Evolutionary conservation across 2,797 vertebrate genomes (phyloP).

Genomic region (Furcifer pardalis): DNA sequence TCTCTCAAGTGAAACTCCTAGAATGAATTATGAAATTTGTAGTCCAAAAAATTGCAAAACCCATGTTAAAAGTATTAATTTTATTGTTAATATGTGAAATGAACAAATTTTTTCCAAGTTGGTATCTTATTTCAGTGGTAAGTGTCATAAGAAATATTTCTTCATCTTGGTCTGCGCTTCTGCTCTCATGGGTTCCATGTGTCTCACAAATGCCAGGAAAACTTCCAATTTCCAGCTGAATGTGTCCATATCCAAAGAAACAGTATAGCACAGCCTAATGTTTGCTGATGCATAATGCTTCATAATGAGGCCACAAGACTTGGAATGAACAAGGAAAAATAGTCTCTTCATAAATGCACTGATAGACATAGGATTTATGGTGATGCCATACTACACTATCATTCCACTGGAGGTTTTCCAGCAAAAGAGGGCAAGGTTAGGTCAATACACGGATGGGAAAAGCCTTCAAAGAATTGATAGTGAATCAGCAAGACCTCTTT

Average conservation of each 20-base stretch:
- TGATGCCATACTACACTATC: neutral
- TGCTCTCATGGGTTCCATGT: neutral
- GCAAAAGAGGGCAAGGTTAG: neutral
- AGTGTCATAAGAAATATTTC: neutral
- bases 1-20: no score
- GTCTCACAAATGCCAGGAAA: neutral
- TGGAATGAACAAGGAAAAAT: constrained; percentile 1
- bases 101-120: no score
- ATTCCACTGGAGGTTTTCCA: neutral
- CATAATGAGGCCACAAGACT: neutral
- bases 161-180: neutral
- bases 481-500: constrained; percentile 4
- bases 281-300: neutral
- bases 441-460: neutral
- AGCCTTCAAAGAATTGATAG: neutral
- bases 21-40: no score
- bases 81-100: no score
- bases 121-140: neutral
- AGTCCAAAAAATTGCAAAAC: no score
- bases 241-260: no score
- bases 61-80: no score
- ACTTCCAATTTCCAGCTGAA: neutral
- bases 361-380: neutral
- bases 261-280: neutral
- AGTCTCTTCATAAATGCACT: constrained; percentile 18